A percentile compares a stretch with the other conserved stretches of the same genome.
Evolutionary conservation across 2,888 invertebrate species (phyloP).

Genomic region (Masnerella sp.): DNA sequence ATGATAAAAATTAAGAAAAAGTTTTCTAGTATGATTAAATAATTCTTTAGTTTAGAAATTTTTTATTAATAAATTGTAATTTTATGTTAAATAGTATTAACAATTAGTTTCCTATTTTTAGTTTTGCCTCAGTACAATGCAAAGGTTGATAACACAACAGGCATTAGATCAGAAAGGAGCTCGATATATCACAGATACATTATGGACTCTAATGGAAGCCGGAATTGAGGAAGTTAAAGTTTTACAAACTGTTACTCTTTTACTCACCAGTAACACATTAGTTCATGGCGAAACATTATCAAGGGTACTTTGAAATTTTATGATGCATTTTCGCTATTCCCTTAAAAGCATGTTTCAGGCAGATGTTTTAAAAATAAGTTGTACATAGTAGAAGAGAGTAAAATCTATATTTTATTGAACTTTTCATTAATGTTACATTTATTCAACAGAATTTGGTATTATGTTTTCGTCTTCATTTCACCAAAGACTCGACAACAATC

Average conservation of each 20-base stretch:
- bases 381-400: neutral
- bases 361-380: too few relatives aligned
- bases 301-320: constrained; percentile 82
- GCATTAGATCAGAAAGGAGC: constrained; percentile 95
- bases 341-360: too few relatives aligned
- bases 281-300: constrained; percentile 97
- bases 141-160: constrained; percentile 93
- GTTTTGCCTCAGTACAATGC: constrained; percentile 95
- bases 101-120: too few relatives aligned
- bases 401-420: neutral
- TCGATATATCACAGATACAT: constrained; percentile 92
- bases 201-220: constrained; percentile 96
- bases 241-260: constrained; percentile 94
- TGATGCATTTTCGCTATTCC: too few relatives aligned
- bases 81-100: too few relatives aligned
- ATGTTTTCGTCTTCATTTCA: constrained; percentile 97
- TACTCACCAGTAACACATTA: constrained; percentile 96
- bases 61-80: too few relatives aligned
- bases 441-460: constrained; percentile 89
- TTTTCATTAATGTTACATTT: neutral
- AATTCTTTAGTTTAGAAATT: too few relatives aligned
- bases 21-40: too few relatives aligned
- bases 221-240: constrained; percentile 97
- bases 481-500: constrained; percentile 95
- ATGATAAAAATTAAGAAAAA: too few relatives aligned